Evolutionary conservation across 1,140 invertebrate genomes (phyloP), one percentile per base, ranked within the genome.

Genomic region (Drosophila mojavensis): DNA sequence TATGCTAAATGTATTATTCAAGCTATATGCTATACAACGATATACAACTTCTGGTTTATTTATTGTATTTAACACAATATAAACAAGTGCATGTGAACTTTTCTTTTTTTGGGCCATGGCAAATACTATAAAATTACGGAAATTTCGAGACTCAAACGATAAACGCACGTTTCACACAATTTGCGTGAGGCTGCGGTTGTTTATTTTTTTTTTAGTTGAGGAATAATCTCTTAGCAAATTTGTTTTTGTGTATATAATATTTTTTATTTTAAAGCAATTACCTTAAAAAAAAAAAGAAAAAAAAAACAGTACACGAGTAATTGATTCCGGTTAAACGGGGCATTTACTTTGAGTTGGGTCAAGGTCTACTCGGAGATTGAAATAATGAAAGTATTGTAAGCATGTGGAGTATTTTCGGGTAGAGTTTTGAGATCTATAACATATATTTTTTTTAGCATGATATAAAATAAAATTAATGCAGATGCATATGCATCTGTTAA

Each of bases 21-120:
- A 6, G 41, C 43, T 15, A 45, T 45, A 45, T 45, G 17, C 2
- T 43, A 43, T 43, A 2, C n/a, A 45, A 30, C 28, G 28, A 17
- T 4, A 43, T n/a, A 43, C 41, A 33, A 33, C 36, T 39, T 39
- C 3, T 39, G 11, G 43, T 45, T n/a, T 45, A 45, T 45, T n/a
- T 45, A 45, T 45, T 45, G 43, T 45, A 17, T 17, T 15, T 45
- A 45, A 9, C n/a, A 15, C n/a, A 47, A 50, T 60, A 60, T 64
- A 72, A 74, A 67, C 70, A 73, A 73, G 63, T 65, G 70, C 56
- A 74, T 76, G 74, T 17, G 74, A 74, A 59, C 73, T 68, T 39
- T 13, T 39, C 36, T 39, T 11, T 39, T 39, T 77, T 66, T 68
- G 54, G 62, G 74, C 62, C 69, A 76, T 43, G 68, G 74, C 50